Percentiles rank a stretch among this genome's conserved stretches.
Evolutionary conservation across 92 coral and sea anemone genomes (phyloP).

Genomic region (Zoanthus sociatus): DNA sequence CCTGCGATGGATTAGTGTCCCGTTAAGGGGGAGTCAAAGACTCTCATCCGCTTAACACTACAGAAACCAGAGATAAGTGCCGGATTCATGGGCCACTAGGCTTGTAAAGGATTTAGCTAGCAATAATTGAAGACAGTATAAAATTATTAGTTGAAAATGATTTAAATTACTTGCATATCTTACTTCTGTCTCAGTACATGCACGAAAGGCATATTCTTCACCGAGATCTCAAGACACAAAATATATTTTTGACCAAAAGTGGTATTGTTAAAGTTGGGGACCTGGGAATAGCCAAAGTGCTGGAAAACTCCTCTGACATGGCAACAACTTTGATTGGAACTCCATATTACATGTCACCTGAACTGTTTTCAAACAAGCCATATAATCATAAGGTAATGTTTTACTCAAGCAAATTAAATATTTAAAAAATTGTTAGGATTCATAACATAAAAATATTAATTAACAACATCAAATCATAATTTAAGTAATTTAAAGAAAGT

Average conservation of each 20-base stretch:
- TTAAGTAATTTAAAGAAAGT: too few species aligned
- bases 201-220: slow-evolving; percentile 95
- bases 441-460: too few species aligned
- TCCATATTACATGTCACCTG: slow-evolving; percentile 99
- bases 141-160: too few species aligned
- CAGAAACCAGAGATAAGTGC: too few species aligned
- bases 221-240: slow-evolving; percentile 97
- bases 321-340: slow-evolving; percentile 97
- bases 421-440: too few species aligned
- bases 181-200: slow-evolving; percentile 75
- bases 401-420: background rate
- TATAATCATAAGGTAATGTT: slow-evolving; percentile 91
- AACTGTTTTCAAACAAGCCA: slow-evolving; percentile 94
- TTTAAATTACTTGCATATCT: background rate
- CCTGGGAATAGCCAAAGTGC: slow-evolving; percentile 94
- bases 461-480: too few species aligned
- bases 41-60: too few species aligned
- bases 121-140: too few species aligned
- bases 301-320: slow-evolving; percentile 97
- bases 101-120: too few species aligned
- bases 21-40: too few species aligned
- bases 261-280: slow-evolving; percentile 97
- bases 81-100: too few species aligned
- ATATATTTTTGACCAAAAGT: slow-evolving; percentile 95
- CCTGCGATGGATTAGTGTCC: too few species aligned